Evolutionary conservation across 35 echinoderm and acorn worm species (phyloP), one percentile per base, ranked within the genome.

Genomic region (Chiridota heheva): DNA sequence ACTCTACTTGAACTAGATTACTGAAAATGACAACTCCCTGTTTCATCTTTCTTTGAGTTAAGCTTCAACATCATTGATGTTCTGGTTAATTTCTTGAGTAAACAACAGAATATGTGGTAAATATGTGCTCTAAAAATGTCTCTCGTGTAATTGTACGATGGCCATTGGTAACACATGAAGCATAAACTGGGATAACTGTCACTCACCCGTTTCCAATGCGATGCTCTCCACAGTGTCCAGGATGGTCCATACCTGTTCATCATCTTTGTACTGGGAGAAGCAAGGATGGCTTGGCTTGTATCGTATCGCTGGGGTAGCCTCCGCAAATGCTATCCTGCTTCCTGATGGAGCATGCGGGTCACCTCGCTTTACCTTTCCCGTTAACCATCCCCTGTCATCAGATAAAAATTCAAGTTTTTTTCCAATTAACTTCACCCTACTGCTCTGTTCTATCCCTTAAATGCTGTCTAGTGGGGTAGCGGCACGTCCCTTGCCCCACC

Each of bases 361-460:
- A 18, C 72, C 81, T 68, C 63, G 65, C 42, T 76, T 92, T n/a
- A 86, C 74, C 55, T 92, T 92, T 1, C 89, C 89, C 27, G 80
- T 92, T 12, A 92, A 46, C 82, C 82, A 92, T 46, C 89, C 89
- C 28, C 89, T 92, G 77, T 48, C 20, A 28, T 36, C 31, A 49
- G 34, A 4, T 1, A 48, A 49, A 73, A 48, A 26, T n/a, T n/a
- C 59, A 63, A 26, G 6, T 8, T 22, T 63, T 63, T 63, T 22
- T 26, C 22, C n/a, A 13, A 53, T 53, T n/a, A 53, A 53, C 48
- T 53, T 53, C 48, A 53, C n/a, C 10, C 48, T 53, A 13, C 10
- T 53, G n/a, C n/a, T n/a, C 10, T 53, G n/a, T 10, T n/a, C 10
- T 53, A 53, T 53, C n/a, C 48, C n/a, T n/a, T n/a, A n/a, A n/a